Base-by-base conservation (phyloP, 30 jellyfish, hydroid and myxozoan species). In the Aurelia aurita region DNA sequence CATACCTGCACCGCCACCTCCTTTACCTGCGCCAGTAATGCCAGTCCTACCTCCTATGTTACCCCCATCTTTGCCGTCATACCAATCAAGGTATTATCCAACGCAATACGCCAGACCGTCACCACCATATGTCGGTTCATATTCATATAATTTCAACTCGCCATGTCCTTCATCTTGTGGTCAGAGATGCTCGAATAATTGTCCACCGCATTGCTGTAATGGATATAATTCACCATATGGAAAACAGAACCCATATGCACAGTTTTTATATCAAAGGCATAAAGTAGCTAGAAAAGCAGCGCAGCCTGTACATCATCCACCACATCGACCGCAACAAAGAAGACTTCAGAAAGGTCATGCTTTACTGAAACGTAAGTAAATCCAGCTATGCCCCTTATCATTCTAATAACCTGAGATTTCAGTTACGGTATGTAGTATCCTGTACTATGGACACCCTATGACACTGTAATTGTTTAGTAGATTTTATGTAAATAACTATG, bases 131-230 rank as follows among this genome's bases (percentile, higher is more conserved):
- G 28, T 58, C 79, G 70, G 64, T 63, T 83, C 93, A 16, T 83
- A 31, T 31, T 51, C 93, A 26, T 83, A 55, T 58, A 83, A 83
- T 72, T 22, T 83, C 2, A 83, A 83, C 74, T 27, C 87, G 31
- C 87, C 93, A n/a, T 83, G 93, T 31, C 93, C 93, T 0, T 39
- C 93, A 3, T 58, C 19, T 35, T 83, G 93, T 72, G 18, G 27
- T 7, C 85, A 70, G 51, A 72, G 74, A 28, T 83, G 93, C 43
- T 49, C 79, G 12, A 16, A 23, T 29, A 68, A 51, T 9, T 83
- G 93, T 71, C 93, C 93, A 5, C 93, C 93, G 2, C 93, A 83
- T 64, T 83, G 93, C 72, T 83, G 93, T 80, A 83, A 31, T 49
- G 82, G 86, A 4, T 83, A 83, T 58, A 68, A 58, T 22, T 22